Conservation (phyloP, 2,113 vertebrate species). For the Indicator indicator region DNA sequence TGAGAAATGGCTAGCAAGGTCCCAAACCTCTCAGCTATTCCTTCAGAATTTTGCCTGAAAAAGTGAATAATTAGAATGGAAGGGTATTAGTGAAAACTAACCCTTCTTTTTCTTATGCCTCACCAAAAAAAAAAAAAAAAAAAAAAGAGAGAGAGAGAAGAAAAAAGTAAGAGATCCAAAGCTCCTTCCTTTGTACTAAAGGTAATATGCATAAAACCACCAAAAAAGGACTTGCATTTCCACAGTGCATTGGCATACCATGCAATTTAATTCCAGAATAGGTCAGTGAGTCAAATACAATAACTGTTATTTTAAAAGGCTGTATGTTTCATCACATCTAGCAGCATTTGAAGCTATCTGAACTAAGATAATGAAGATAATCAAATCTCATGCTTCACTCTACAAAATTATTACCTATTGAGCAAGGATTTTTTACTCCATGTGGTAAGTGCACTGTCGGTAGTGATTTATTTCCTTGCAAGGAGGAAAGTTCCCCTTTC, state of each 20-base stretch:
- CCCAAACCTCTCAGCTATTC: background rate
- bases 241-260: background rate
- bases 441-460: background rate
- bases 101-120: background rate
- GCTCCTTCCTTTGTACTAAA: background rate
- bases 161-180: background rate
- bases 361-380: constrained; percentile 43
- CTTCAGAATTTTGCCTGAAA: background rate
- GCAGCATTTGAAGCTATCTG: constrained; percentile 15
- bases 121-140: background rate
- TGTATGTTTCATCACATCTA: constrained; percentile 40
- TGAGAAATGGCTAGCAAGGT: background rate
- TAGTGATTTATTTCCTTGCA: background rate
- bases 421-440: constrained; percentile 2
- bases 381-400: constrained; percentile 46
- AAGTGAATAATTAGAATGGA: background rate
- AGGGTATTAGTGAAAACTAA: background rate
- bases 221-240: background rate
- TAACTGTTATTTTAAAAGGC: background rate
- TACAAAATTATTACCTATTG: background rate
- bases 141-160: background rate
- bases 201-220: background rate
- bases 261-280: constrained; percentile 9
- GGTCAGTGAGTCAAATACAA: constrained; percentile 44
- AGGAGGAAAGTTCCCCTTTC: background rate